A percentile compares a stretch with the other conserved stretches of the same genome.
These are phyloP conservation scores for Bruchidius siliquastri DNA, from an alignment of 2,888 invertebrate species.

Conservation along the genomic window DNA sequence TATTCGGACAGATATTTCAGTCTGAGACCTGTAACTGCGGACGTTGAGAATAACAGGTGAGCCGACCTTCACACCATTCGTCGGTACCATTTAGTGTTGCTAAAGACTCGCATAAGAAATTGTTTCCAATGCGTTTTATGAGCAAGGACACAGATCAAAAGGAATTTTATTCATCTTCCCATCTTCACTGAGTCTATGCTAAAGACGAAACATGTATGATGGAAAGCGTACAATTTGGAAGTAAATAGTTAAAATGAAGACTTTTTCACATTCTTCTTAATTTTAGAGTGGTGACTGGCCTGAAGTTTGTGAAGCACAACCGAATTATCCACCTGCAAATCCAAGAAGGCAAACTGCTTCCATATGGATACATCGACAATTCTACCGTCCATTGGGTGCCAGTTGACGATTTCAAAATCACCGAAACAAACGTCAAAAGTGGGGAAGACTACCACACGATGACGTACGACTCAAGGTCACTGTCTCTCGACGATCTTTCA, in stretches of 20 bases:
- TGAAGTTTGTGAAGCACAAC: constrained; percentile 67
- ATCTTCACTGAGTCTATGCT: too few relatives aligned
- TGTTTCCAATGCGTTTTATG: too few relatives aligned
- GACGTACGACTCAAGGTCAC: constrained; percentile 66
- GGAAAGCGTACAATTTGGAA: too few relatives aligned
- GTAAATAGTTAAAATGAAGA: too few relatives aligned
- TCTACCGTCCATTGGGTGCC: constrained; percentile 64
- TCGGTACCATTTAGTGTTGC: background rate
- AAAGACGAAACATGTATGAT: too few relatives aligned
- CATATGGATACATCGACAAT: constrained; percentile 60
- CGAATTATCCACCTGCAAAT: constrained; percentile 79
- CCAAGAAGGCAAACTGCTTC: constrained; percentile 64
- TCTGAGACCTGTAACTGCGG: constrained; percentile 58
- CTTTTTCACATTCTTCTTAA: too few relatives aligned
- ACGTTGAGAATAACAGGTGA: constrained; percentile 60
- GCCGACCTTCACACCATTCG: background rate
- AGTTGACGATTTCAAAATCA: constrained; percentile 56
- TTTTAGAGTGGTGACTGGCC: constrained; percentile 73
- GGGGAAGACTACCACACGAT: constrained; percentile 72
- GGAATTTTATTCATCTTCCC: too few relatives aligned
- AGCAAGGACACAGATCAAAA: too few relatives aligned
- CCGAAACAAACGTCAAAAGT: constrained; percentile 51
- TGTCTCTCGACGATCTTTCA: constrained; percentile 75
- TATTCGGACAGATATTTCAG: constrained; percentile 78
- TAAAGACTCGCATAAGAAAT: too few relatives aligned